These are phyloP conservation scores for Yponomeuta plumbellus DNA, from an alignment of 2,888 invertebrate species.

Conservation along the genomic window DNA sequence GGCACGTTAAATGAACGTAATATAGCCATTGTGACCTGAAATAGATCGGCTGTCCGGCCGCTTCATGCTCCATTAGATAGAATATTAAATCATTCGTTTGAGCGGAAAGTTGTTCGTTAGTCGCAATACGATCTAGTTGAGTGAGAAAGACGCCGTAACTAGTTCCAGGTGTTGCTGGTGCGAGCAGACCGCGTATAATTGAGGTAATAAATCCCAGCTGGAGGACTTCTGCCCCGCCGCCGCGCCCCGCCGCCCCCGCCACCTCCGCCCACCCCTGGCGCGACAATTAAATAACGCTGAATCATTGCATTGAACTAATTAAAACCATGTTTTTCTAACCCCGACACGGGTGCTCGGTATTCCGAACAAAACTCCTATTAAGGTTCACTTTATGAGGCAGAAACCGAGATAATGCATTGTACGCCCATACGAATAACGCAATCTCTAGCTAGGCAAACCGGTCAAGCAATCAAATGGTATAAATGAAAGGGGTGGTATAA, in stretches of 20 bases:
- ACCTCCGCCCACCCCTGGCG: slow-evolving; percentile 43
- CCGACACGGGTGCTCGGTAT: slow-evolving; percentile 5
- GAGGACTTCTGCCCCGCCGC: slow-evolving; percentile 48
- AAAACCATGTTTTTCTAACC: slow-evolving; percentile 30
- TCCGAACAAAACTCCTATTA: slow-evolving; percentile 20
- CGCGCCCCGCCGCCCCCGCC: slow-evolving; percentile 18
- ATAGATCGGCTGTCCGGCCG: slow-evolving; percentile 1
- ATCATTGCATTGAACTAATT: slow-evolving; percentile 61
- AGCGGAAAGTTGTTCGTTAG: slow-evolving; percentile 34
- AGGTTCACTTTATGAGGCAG: neutral
- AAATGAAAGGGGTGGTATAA: slow-evolving; percentile 41
- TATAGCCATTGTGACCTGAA: slow-evolving; percentile 7
- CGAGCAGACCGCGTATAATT: slow-evolving; percentile 62
- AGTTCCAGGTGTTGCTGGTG: slow-evolving; percentile 45
- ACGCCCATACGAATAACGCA: neutral
- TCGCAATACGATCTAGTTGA: slow-evolving; percentile 33
- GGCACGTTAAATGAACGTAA: slow-evolving; percentile 22
- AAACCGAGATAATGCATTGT: neutral
- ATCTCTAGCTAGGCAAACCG: neutral
- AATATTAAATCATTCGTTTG: slow-evolving; percentile 30
- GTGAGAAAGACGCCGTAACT: slow-evolving; percentile 37
- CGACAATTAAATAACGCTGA: slow-evolving; percentile 67
- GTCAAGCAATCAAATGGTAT: slow-evolving; percentile 19
- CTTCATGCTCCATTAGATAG: slow-evolving; percentile 7
- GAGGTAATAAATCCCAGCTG: slow-evolving; percentile 61